phyloP scores from a whole-genome alignment of 2,113 vertebrate species.

The Notechis scutatus region DNA sequence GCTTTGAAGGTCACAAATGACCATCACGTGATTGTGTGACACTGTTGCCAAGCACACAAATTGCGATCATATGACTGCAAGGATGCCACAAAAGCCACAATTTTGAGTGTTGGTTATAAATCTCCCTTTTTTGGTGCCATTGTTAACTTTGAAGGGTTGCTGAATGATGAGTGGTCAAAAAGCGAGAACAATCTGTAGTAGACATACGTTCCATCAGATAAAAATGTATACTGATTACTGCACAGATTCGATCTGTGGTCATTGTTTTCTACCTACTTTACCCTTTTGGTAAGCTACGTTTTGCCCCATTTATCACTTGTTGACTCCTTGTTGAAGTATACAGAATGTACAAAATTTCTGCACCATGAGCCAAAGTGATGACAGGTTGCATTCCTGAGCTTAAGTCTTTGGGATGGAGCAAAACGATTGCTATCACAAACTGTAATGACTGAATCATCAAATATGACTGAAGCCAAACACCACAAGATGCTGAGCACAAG shows the following conservation, averaged over 20 bases:
- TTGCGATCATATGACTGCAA: background rate
- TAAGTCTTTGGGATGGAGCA: slow-evolving; percentile 67
- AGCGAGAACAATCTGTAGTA: background rate
- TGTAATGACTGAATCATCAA: slow-evolving; percentile 53
- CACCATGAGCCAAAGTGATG: slow-evolving; percentile 51
- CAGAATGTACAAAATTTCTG: slow-evolving; percentile 40
- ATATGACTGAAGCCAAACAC: slow-evolving; percentile 57
- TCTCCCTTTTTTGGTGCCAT: background rate
- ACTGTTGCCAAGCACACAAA: background rate
- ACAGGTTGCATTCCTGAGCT: slow-evolving; percentile 56
- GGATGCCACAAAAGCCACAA: background rate
- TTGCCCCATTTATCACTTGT: slow-evolving; percentile 55
- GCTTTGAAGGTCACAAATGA: background rate
- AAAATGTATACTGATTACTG: background rate
- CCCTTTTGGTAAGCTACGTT: slow-evolving; percentile 5
- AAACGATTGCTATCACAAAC: slow-evolving; percentile 53
- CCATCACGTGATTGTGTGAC: background rate
- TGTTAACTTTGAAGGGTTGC: background rate
- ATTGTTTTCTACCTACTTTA: slow-evolving; percentile 24
- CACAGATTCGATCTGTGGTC: slow-evolving; percentile 21
- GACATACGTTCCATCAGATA: slow-evolving; percentile 22
- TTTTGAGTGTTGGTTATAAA: background rate
- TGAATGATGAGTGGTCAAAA: background rate
- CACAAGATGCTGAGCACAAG: slow-evolving; percentile 68
- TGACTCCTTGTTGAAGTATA: slow-evolving; percentile 33